Evolutionary conservation across 2,113 vertebrate species (phyloP).

Genomic region (Monopterus albus): DNA sequence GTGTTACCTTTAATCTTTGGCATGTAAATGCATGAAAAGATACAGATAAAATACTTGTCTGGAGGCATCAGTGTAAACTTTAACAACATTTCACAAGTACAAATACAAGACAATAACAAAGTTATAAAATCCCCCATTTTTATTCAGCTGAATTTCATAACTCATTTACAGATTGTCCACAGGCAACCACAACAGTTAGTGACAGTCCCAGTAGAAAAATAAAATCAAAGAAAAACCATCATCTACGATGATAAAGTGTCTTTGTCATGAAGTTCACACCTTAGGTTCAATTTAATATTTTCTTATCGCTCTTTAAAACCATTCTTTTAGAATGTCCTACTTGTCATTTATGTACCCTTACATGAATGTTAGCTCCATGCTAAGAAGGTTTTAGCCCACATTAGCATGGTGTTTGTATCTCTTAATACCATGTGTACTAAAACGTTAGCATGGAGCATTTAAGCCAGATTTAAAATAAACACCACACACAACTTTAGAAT

Average conservation of each 20-base stretch:
- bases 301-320: neutral
- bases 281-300: neutral
- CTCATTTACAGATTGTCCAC: slow-evolving; percentile 57
- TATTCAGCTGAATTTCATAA: slow-evolving; percentile 59
- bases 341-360: neutral
- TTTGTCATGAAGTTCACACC: neutral
- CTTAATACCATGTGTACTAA: slow-evolving; percentile 2
- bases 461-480: neutral
- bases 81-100: too few relatives aligned
- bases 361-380: slow-evolving; percentile 13
- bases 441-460: slow-evolving; percentile 9
- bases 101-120: slow-evolving; percentile 16
- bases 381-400: too few relatives aligned
- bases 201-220: neutral
- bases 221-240: neutral
- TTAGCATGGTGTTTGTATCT: neutral
- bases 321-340: neutral
- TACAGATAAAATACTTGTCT: too few relatives aligned
- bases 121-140: slow-evolving; percentile 73
- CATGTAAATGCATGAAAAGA: too few relatives aligned
- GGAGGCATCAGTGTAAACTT: too few relatives aligned
- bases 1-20: too few relatives aligned
- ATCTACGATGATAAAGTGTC: slow-evolving; percentile 7
- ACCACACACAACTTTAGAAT: neutral
- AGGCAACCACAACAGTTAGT: slow-evolving; percentile 34